Conservation (phyloP, 2,113 vertebrate genomes). For the Tachuris rubrigastra region DNA sequence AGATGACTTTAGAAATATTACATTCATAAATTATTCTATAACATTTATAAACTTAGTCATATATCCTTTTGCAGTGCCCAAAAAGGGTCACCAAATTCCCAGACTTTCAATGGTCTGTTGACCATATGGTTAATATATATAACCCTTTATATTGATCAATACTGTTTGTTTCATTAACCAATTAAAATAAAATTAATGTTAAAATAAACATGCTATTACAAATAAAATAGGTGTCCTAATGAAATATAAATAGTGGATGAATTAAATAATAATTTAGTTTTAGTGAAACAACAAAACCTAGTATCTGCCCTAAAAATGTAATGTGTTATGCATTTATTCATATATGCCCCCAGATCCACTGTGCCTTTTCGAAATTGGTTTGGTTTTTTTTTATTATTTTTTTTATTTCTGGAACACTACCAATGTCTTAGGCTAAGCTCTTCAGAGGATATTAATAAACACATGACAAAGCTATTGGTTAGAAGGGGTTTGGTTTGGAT, state of each 20-base stretch:
- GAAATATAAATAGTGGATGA: background rate
- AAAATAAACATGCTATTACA: background rate
- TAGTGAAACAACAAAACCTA: background rate
- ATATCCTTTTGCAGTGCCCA: background rate
- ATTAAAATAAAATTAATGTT: background rate
- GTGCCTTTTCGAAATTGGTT: background rate
- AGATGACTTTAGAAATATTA: background rate
- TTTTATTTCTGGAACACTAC: background rate
- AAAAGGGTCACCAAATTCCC: background rate
- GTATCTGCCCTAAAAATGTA: background rate
- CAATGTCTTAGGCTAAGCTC: background rate
- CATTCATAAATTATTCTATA: background rate
- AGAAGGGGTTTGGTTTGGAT: fast-evolving
- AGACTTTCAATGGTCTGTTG: background rate
- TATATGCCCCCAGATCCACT: background rate
- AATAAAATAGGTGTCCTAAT: background rate
- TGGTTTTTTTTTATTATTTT: background rate
- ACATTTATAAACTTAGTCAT: background rate
- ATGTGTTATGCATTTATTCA: background rate
- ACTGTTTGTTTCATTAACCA: background rate
- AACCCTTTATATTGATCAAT: background rate
- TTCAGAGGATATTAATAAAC: background rate
- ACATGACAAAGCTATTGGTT: background rate
- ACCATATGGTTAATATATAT: too few species aligned
- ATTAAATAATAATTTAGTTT: background rate